Conservation (phyloP, 2,797 vertebrate genomes). For the Clamator glandarius region DNA sequence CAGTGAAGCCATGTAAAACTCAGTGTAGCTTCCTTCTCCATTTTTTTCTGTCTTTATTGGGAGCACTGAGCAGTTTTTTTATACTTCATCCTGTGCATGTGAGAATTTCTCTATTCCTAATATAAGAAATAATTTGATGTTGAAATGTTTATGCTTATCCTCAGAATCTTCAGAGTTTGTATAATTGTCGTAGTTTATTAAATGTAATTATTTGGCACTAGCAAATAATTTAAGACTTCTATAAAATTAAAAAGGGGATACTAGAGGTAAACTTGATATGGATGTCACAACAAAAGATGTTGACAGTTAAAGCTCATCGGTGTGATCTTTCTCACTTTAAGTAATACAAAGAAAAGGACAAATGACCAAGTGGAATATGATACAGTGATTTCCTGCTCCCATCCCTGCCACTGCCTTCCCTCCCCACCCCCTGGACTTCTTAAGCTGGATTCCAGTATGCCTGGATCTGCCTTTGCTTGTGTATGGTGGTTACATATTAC, state of each 20-base stretch:
- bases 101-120: neutral
- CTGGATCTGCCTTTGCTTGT: neutral
- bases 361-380: neutral
- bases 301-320: neutral
- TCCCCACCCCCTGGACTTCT: neutral
- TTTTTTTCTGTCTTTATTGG: neutral
- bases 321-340: neutral
- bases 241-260: neutral
- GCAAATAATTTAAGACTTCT: neutral
- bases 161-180: neutral
- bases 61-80: neutral
- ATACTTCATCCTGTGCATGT: neutral
- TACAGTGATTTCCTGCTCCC: neutral
- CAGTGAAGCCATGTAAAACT: neutral
- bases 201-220: neutral
- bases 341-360: neutral
- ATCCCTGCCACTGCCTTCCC: no score
- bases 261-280: neutral
- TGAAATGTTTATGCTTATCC: neutral
- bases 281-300: neutral
- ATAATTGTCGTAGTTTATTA: neutral
- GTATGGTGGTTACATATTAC: neutral
- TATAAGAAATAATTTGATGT: neutral
- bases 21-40: neutral
- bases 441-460: neutral